phyloP scores from a whole-genome alignment of 2,113 vertebrate species.

The Macaca fascicularis region DNA sequence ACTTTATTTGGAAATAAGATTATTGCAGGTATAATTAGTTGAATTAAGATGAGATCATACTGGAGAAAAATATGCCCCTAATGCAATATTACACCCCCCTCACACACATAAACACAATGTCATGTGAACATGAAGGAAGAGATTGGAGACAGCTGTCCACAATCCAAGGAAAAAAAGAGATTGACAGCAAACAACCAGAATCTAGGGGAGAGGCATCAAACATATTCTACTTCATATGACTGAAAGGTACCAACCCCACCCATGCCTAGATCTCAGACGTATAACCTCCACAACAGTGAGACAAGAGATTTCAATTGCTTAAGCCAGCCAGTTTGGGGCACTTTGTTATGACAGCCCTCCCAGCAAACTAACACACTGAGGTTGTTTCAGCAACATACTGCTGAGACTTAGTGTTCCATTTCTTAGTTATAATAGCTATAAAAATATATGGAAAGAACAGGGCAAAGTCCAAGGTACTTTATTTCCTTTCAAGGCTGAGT shows the following conservation, averaged over 20 bases:
- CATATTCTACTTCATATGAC: neutral
- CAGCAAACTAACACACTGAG: neutral
- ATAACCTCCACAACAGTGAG: neutral
- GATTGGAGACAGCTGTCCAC: neutral
- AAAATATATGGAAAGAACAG: neutral
- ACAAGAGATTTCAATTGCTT: neutral
- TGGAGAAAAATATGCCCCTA: neutral
- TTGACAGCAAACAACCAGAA: neutral
- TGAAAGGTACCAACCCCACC: neutral
- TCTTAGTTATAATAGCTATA: neutral
- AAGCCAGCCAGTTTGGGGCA: neutral
- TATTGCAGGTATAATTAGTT: neutral
- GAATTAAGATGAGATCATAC: neutral
- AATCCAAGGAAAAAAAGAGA: neutral
- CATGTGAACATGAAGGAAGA: neutral
- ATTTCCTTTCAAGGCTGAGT: constrained; percentile 5
- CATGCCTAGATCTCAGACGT: neutral
- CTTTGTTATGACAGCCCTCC: neutral
- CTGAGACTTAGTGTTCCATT: neutral
- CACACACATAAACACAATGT: neutral
- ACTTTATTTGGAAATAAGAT: neutral
- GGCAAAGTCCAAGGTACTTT: neutral
- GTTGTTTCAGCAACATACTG: neutral
- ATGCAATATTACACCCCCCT: neutral
- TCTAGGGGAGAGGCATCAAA: neutral